Evolutionary conservation across 1,140 invertebrate species (phyloP).

Genomic region (Bombus breviceps): DNA sequence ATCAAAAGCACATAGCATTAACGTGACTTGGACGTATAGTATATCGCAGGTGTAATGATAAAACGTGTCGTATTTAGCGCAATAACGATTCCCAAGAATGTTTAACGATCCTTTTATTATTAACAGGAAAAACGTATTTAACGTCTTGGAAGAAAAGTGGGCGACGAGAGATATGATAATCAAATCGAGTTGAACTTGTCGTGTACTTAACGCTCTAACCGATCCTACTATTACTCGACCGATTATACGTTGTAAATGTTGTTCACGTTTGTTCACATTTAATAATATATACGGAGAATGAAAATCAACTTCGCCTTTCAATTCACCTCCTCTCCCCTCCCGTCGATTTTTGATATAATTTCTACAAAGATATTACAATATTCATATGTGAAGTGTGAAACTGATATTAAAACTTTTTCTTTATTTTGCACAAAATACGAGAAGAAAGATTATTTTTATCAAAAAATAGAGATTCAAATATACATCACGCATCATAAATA

Average conservation of each 20-base stretch:
- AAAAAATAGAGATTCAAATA: no score
- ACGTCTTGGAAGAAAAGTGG: background rate
- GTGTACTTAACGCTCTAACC: conserved; percentile 72
- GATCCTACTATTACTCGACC: conserved; percentile 71
- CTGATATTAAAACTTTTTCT: no score
- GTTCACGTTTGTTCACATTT: conserved; percentile 77
- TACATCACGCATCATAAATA: no score
- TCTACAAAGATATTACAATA: no score
- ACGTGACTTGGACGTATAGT: conserved; percentile 18
- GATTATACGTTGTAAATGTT: conserved; percentile 75
- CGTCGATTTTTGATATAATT: no score
- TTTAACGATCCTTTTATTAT: background rate
- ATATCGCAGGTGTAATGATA: conserved; percentile 37
- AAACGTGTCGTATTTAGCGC: conserved; percentile 43
- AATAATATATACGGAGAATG: conserved; percentile 60
- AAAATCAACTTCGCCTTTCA: conserved; percentile 38
- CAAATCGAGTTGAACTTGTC: conserved; percentile 34
- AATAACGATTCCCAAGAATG: conserved; percentile 15
- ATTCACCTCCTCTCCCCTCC: background rate
- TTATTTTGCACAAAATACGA: no score
- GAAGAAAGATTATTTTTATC: no score
- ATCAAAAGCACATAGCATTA: conserved; percentile 44
- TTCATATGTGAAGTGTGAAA: no score
- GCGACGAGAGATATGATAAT: conserved; percentile 51
- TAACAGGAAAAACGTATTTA: conserved; percentile 11